A percentile compares a stretch with the other conserved stretches of the same genome.
Conservation (phyloP, 2,113 vertebrate species). For the Callipepla californica region DNA sequence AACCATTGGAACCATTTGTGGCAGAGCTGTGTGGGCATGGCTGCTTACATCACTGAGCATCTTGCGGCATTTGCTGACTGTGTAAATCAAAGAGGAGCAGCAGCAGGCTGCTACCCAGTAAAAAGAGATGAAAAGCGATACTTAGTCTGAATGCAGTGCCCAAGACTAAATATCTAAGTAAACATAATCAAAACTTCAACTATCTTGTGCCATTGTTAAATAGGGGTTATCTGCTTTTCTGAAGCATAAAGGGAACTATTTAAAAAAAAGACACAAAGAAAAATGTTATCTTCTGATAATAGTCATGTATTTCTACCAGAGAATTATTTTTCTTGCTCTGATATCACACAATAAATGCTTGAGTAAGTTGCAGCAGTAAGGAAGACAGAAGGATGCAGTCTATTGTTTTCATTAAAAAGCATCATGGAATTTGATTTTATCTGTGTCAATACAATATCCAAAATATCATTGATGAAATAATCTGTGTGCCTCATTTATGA, state of each 20-base stretch:
- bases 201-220: not conserved
- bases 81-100: not conserved
- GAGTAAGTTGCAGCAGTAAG: not conserved
- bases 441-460: not conserved
- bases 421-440: not conserved
- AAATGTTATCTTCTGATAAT: not conserved
- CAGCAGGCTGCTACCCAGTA: not conserved
- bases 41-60: not conserved
- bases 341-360: not conserved
- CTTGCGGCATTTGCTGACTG: not conserved
- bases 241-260: not conserved
- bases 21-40: not conserved
- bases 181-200: not conserved
- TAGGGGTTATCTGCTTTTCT: not conserved
- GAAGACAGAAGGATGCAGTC: not conserved
- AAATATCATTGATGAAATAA: not conserved
- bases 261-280: not conserved
- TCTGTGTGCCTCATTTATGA: not conserved
- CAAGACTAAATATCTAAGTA: not conserved
- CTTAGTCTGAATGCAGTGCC: not conserved
- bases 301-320: not conserved
- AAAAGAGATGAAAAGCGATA: not conserved
- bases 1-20: not conserved
- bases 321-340: not conserved
- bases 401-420: not conserved